These are phyloP conservation scores for Pogonomyrmex californicus DNA, from an alignment of 1,140 invertebrate species.

Conservation along the genomic window DNA sequence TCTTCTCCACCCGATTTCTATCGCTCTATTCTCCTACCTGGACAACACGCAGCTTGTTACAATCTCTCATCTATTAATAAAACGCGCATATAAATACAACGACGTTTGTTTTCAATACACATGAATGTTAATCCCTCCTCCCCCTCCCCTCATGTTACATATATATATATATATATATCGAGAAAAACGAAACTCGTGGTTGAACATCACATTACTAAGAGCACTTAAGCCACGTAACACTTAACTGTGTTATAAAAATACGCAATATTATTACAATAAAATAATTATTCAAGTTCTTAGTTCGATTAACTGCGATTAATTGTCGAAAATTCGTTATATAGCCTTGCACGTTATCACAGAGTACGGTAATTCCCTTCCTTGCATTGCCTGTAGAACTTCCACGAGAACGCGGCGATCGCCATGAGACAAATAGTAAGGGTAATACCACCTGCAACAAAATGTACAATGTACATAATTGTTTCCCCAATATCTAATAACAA, in stretches of 20 bases:
- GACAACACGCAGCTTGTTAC: constrained; percentile 1
- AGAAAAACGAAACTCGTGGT: constrained; percentile 70
- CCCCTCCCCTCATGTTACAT: neutral
- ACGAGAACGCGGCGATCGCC: constrained; percentile 86
- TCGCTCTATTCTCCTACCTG: neutral
- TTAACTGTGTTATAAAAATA: constrained; percentile 77
- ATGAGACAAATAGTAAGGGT: constrained; percentile 86
- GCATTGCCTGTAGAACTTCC: constrained; percentile 88
- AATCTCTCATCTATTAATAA: constrained; percentile 36
- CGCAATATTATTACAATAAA: constrained; percentile 75
- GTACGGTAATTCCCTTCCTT: constrained; percentile 88
- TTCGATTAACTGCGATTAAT: constrained; percentile 60
- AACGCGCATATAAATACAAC: constrained; percentile 59
- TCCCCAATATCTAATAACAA: neutral
- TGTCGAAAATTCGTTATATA: constrained; percentile 51
- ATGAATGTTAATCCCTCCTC: constrained; percentile 10
- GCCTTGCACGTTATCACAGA: constrained; percentile 82
- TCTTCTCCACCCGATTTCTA: neutral
- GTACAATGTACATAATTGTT: neutral
- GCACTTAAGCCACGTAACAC: constrained; percentile 75
- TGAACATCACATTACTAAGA: constrained; percentile 77
- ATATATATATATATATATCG: constrained; percentile 28
- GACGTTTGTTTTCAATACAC: constrained; percentile 48
- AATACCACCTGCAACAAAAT: constrained; percentile 87
- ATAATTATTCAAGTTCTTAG: constrained; percentile 70